Evolutionary conservation across 2,888 invertebrate species (phyloP).

Genomic region (Ectemnius cavifrons): DNA sequence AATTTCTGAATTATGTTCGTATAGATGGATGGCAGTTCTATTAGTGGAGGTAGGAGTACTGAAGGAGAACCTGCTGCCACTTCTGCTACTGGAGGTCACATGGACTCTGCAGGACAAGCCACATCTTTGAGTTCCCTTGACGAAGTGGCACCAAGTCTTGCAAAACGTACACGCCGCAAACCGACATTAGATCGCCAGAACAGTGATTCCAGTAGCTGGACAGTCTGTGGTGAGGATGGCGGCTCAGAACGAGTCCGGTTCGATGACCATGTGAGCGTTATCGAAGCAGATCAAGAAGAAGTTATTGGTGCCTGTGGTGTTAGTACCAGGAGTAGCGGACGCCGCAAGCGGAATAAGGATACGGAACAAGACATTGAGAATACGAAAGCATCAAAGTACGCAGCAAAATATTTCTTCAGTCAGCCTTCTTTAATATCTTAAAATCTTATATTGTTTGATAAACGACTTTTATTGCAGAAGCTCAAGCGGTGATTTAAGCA

Average conservation of each 20-base stretch:
- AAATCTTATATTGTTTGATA: not conserved
- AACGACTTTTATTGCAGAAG: conserved; percentile 52
- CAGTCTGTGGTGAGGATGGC: conserved; percentile 79
- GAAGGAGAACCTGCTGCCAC: conserved; percentile 66
- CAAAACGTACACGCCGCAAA: conserved; percentile 75
- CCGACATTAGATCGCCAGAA: conserved; percentile 74
- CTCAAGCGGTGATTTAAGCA: conserved; percentile 62
- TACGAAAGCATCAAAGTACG: conserved; percentile 69
- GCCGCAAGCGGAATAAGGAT: conserved; percentile 66
- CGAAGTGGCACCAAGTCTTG: conserved; percentile 76
- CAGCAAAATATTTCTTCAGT: not conserved
- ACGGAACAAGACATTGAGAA: conserved; percentile 66
- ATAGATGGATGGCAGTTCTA: conserved; percentile 73
- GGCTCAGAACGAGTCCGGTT: conserved; percentile 83
- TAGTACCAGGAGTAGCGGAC: conserved; percentile 64
- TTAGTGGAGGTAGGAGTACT: conserved; percentile 65
- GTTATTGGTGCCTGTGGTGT: conserved; percentile 77
- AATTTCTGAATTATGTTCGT: not conserved
- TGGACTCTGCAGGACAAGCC: conserved; percentile 75
- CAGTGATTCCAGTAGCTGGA: conserved; percentile 75
- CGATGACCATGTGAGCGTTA: conserved; percentile 83
- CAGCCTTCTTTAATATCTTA: not conserved
- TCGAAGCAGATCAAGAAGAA: conserved; percentile 79
- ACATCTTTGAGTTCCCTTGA: conserved; percentile 78
- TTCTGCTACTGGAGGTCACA: conserved; percentile 58